Conservation (phyloP, 2,113 vertebrate genomes). For the Numenius arquata region DNA sequence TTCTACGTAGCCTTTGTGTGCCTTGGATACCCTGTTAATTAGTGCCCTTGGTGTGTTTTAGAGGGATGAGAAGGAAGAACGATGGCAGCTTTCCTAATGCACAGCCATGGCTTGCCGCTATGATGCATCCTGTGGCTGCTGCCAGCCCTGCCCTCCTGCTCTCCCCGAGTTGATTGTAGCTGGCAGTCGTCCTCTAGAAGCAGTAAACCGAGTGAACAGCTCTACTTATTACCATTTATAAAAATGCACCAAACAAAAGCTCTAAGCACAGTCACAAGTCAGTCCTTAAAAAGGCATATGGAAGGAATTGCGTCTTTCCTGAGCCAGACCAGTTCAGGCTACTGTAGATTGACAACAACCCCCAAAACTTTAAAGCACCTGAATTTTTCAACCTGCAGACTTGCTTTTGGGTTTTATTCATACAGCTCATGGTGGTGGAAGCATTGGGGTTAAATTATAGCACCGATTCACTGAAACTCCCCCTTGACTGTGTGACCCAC, state of each 20-base stretch:
- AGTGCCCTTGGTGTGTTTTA: neutral
- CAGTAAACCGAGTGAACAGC: slow-evolving; percentile 40
- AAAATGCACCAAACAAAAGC: slow-evolving; percentile 25
- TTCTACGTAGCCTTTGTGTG: neutral
- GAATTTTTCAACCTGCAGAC: neutral
- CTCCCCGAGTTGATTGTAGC: neutral
- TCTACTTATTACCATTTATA: slow-evolving; percentile 3
- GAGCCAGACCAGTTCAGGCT: neutral
- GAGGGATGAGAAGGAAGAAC: neutral
- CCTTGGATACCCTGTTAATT: neutral
- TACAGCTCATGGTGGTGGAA: neutral
- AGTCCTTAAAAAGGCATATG: slow-evolving; percentile 2
- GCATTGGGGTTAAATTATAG: neutral
- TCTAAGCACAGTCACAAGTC: neutral
- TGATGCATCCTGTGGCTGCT: neutral
- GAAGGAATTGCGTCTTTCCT: neutral
- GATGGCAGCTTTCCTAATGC: neutral
- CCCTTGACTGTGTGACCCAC: no score
- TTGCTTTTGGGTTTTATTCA: neutral
- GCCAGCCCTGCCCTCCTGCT: neutral
- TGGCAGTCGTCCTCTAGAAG: slow-evolving; percentile 31
- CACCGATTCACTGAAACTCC: neutral
- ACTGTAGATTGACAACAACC: neutral
- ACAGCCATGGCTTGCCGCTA: neutral
- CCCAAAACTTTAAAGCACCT: neutral